Evolutionary conservation across 2,113 vertebrate genomes (phyloP).

Genomic region (Larimichthys crocea): DNA sequence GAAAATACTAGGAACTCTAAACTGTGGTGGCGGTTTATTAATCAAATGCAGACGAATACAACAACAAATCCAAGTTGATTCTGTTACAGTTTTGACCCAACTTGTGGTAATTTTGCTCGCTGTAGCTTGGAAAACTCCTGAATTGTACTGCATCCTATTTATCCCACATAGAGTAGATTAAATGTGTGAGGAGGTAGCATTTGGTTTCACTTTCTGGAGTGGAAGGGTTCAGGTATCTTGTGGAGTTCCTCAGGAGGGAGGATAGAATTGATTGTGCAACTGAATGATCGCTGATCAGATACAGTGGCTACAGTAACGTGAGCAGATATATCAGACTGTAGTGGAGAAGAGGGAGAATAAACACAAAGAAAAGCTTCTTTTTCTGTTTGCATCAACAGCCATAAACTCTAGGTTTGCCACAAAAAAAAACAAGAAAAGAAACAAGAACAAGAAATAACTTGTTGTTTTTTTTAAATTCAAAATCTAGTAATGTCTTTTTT

Average conservation of each 20-base stretch:
- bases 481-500: not conserved
- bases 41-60: not conserved
- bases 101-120: constrained; percentile 1
- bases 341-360: not conserved
- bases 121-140: not conserved
- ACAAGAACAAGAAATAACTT: not conserved
- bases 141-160: not conserved
- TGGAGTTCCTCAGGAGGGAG: not conserved
- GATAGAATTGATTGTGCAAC: not conserved
- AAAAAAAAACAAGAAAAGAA: not conserved
- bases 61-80: not conserved
- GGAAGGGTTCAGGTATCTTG: not conserved
- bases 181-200: not conserved
- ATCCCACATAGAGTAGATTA: not conserved
- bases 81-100: constrained; percentile 1
- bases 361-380: not conserved
- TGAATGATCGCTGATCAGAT: not conserved
- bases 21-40: not conserved
- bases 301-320: not conserved
- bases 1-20: not conserved
- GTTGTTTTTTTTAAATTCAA: not conserved
- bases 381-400: not conserved
- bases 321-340: not conserved
- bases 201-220: not conserved
- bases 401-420: not conserved